A percentile compares a stretch with the other conserved stretches of the same genome.
phyloP scores from a whole-genome alignment of 2,888 invertebrate genomes.

The Watsonalla binaria region DNA sequence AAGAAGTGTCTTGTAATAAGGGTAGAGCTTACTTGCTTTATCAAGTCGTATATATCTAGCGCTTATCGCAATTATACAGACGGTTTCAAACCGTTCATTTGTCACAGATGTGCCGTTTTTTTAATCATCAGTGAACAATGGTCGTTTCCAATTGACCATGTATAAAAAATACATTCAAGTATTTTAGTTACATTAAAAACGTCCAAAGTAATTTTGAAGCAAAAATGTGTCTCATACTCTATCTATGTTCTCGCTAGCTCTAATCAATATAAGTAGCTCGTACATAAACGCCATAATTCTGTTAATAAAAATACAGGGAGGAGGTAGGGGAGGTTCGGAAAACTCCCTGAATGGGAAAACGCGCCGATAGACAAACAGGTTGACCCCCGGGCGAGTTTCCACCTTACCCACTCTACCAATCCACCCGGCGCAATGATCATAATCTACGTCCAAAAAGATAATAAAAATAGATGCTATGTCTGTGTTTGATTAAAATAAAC shows the following conservation, averaged over 20 bases:
- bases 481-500: not conserved
- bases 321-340: constrained; percentile 61
- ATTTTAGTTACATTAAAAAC: no score
- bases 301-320: constrained; percentile 74
- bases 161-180: no score
- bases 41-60: no score
- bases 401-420: constrained; percentile 47
- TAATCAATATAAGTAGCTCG: constrained; percentile 74
- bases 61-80: no score
- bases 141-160: no score
- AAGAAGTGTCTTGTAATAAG: no score
- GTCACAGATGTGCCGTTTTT: no score
- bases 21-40: no score
- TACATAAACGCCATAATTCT: constrained; percentile 73
- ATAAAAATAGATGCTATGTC: not conserved
- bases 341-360: constrained; percentile 77
- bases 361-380: constrained; percentile 76
- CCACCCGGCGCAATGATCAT: not conserved
- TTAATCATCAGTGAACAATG: no score
- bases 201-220: no score
- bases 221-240: no score
- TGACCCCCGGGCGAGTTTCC: constrained; percentile 51
- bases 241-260: constrained; percentile 16
- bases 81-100: no score
- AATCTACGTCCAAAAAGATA: not conserved